These are phyloP conservation scores for Congeria kusceri DNA, from an alignment of 2,888 invertebrate genomes.

Conservation along the genomic window DNA sequence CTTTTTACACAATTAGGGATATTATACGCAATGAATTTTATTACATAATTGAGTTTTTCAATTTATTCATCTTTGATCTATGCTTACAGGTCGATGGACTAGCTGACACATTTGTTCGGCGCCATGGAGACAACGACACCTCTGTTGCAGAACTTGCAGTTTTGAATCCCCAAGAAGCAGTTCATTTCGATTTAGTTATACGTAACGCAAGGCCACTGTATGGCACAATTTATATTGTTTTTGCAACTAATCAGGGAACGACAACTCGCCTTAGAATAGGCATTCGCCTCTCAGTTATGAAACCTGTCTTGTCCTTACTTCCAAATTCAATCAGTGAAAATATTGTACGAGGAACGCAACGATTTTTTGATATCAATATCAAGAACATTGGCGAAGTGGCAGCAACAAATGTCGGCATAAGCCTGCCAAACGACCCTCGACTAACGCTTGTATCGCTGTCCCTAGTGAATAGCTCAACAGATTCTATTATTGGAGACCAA, in stretches of 20 bases:
- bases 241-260: conserved; percentile 44
- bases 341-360: conserved; percentile 47
- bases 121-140: not conserved
- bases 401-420: conserved; percentile 53
- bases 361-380: conserved; percentile 51
- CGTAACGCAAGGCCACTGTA: conserved; percentile 40
- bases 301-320: conserved; percentile 36
- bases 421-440: conserved; percentile 56
- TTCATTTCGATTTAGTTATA: conserved; percentile 41
- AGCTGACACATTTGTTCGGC: conserved; percentile 12
- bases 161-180: not conserved
- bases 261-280: conserved; percentile 33
- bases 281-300: conserved; percentile 41
- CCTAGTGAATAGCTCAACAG: not conserved
- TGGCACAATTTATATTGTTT: conserved; percentile 50
- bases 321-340: conserved; percentile 35
- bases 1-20: too few species aligned
- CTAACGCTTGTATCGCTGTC: conserved; percentile 65
- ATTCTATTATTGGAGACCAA: not conserved
- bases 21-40: too few species aligned
- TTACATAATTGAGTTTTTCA: too few species aligned
- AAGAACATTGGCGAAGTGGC: conserved; percentile 64
- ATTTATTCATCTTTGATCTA: not conserved
- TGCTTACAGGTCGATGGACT: conserved; percentile 21
- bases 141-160: not conserved